Base-by-base conservation (phyloP, 2,888 invertebrate genomes). In the Philopedon plagiatum region DNA sequence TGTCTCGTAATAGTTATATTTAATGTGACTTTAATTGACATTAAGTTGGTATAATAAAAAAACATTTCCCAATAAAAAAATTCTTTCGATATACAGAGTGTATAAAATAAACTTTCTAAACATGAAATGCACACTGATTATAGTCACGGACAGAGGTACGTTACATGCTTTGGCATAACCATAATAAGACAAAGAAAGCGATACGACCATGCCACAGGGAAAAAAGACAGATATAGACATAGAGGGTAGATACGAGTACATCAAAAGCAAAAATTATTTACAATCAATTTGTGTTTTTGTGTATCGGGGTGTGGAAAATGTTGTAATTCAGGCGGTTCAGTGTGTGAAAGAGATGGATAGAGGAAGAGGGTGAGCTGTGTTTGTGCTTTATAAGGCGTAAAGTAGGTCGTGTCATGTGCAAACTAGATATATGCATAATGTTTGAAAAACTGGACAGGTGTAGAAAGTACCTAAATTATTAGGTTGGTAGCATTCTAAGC, bases 201-300 rank as follows among this genome's bases (percentile, higher is more conserved):
- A 37, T 18, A 54, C 29, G 39, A 68, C 51, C 69, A 70, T 70
- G 70, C 70, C 29, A 69, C 41, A 58, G 49, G 21, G 15, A 41
- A 56, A 18, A n/a, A 19, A 54, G 34, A 62, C 37, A 54, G 39
- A 57, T 7, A 32, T 54, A 54, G 9, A 56, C 56, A 32, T 15
- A 34, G 41, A 44, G 34, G 7, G 23, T n/a, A 23, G 62, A 34
- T n/a, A 70, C 29, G n/a, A n/a, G n/a, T n/a, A 64, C 70, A 62
- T 23, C 63, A 64, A 70, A 70, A 70, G 70, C 70, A 60, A 57
- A 65, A 39, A 61, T 58, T 57, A 66, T 66, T 66, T 66, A 66
- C 66, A 66, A 29, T 23, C 58, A 18, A 21, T 58, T 34, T 29
- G 51, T 54, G 29, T 51, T 51, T 54, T 29, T 66, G 37, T 58